Evolutionary conservation across 2,113 vertebrate genomes (phyloP).

Genomic region (Otus sunia): DNA sequence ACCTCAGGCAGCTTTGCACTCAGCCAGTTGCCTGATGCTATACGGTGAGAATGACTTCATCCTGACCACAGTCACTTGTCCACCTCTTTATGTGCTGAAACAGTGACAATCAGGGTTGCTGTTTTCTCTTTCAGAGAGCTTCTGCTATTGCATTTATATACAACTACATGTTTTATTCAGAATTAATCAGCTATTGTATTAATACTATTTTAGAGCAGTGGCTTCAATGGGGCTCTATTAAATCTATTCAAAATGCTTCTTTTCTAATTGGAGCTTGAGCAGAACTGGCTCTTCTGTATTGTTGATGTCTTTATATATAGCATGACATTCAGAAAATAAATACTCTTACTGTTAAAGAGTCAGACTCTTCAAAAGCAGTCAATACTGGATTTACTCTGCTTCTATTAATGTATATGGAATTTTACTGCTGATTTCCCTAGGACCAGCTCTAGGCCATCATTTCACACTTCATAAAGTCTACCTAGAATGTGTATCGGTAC

Average conservation of each 20-base stretch:
- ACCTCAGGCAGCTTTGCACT: not conserved
- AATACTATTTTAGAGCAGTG: not conserved
- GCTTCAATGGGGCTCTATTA: not conserved
- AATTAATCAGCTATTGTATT: not conserved
- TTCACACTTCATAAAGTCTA: conserved; percentile 36
- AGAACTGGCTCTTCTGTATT: not conserved
- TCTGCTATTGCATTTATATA: not conserved
- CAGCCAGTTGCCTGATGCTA: not conserved
- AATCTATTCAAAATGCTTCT: not conserved
- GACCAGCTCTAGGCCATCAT: conserved; percentile 27
- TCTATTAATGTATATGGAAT: not conserved
- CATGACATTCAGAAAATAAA: not conserved
- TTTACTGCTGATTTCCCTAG: not conserved
- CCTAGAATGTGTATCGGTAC: not conserved
- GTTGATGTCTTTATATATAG: not conserved
- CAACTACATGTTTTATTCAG: not conserved
- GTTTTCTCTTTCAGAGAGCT: not conserved
- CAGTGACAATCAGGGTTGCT: not conserved
- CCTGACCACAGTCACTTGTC: not conserved
- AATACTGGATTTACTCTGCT: not conserved
- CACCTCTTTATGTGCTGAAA: not conserved
- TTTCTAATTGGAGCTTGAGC: not conserved
- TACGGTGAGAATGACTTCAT: not conserved
- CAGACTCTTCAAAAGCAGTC: not conserved
- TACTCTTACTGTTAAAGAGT: not conserved